phyloP scores from a whole-genome alignment of 2,888 invertebrate genomes.

The Drosophila formosana region DNA sequence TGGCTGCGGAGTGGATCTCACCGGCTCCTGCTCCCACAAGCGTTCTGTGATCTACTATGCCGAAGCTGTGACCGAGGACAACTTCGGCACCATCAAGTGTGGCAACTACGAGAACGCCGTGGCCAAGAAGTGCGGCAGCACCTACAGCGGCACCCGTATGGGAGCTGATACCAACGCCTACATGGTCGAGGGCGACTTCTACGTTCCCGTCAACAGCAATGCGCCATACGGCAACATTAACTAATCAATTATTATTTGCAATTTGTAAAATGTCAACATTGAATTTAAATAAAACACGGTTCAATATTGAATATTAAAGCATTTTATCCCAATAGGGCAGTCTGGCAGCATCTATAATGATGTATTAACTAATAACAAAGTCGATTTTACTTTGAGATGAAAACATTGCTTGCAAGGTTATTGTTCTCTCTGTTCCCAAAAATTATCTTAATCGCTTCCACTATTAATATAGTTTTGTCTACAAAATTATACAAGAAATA shows the following conservation, averaged over 20 bases:
- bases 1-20: constrained; percentile 84
- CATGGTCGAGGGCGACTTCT: constrained; percentile 66
- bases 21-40: constrained; percentile 84
- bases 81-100: constrained; percentile 67
- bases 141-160: constrained; percentile 66
- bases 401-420: too few relatives aligned
- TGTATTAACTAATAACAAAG: too few relatives aligned
- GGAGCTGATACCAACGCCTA: constrained; percentile 65
- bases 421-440: too few relatives aligned
- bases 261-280: too few relatives aligned
- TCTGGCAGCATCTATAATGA: too few relatives aligned
- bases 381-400: too few relatives aligned
- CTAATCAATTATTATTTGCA: constrained; percentile 14
- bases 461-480: too few relatives aligned
- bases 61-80: constrained; percentile 82
- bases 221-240: constrained; percentile 63
- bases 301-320: too few relatives aligned
- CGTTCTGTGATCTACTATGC: constrained; percentile 84
- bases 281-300: too few relatives aligned
- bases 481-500: too few relatives aligned
- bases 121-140: constrained; percentile 55
- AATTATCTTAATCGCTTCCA: too few relatives aligned
- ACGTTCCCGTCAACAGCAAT: constrained; percentile 70
- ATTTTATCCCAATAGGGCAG: too few relatives aligned
- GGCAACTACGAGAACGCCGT: constrained; percentile 74